Percentiles rank a stretch among this genome's conserved stretches.
Evolutionary conservation across 2,113 vertebrate genomes (phyloP).

Genomic region (Cephalopholis sonnerati): DNA sequence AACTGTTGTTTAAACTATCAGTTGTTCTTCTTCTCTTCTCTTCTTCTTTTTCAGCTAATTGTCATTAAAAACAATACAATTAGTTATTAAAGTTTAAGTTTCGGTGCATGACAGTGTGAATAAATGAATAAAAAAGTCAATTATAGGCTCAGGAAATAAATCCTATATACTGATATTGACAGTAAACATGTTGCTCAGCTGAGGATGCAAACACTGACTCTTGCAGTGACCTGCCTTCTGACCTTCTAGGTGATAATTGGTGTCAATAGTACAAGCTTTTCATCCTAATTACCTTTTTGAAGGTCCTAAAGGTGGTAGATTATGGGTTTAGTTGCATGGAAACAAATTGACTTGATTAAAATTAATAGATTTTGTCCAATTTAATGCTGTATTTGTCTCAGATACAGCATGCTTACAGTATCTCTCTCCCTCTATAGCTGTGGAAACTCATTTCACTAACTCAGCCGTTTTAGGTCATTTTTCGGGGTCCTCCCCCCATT

Average conservation of each 20-base stretch:
- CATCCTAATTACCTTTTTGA: neutral
- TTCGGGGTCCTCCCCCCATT: neutral
- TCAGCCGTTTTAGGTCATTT: constrained; percentile 41
- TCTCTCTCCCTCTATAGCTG: neutral
- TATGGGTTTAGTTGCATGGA: neutral
- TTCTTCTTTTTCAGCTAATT: neutral
- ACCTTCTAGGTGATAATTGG: neutral
- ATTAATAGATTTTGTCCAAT: neutral
- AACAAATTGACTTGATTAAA: neutral
- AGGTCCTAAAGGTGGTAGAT: neutral
- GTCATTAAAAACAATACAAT: neutral
- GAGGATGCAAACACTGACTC: neutral
- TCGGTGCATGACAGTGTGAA: no score
- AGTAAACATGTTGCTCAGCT: neutral
- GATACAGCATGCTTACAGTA: neutral
- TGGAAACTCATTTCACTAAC: neutral
- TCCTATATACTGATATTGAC: neutral
- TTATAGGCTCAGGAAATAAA: no score
- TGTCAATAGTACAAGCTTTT: neutral
- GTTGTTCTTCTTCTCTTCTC: no score
- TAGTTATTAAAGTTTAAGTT: neutral
- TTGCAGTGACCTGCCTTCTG: neutral
- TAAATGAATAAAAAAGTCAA: no score
- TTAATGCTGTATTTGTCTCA: neutral
- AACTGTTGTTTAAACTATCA: no score